Evolutionary conservation across 2,888 invertebrate genomes (phyloP), one percentile per base, ranked within the genome.

Genomic region (Meghimatium bilineatum): DNA sequence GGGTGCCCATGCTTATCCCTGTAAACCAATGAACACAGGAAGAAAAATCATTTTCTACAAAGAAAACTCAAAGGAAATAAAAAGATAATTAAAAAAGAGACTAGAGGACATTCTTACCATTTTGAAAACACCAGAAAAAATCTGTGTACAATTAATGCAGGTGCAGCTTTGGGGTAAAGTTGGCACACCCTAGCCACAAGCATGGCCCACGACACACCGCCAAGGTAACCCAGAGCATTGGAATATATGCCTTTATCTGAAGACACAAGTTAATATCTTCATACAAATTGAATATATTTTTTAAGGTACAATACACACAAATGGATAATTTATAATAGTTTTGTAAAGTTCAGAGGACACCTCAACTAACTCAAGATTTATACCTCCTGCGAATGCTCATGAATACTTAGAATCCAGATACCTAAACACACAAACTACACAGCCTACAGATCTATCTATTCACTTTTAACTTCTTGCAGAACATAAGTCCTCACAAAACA

Each of bases 201-300:
- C 97, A 99, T 99, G 1, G 99, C 99, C 99, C 99, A 99, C 0
- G 99, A 98, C 20, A 99, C 99, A 86, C 99, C 99, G 71, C 99
- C 99, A 80, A 99, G 95, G 94, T 98, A 99, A 71, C 99, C 99
- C 89, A 99, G 95, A 0, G 97, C 97, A 95, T 99, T 99, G 78
- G 99, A 99, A 95, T 99, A 99, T 89, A n/a, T 63, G n/a, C 60
- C 60, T 63, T 63, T 69, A 10, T 38, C 69, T 36, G 6, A 44
- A 44, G 12, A 44, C 12, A 79, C 10, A 49, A 76, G 34, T 56
- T 44, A 44, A 12, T 44, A 44, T 44, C 20, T n/a, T 6, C 20
- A 56, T 17, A 56, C 17, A 56, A 56, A 56, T 17, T 56, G 56
- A 23, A 56, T 17, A 56, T 56, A 17, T 17, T 49, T 49, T 12